A percentile compares a stretch with the other conserved stretches of the same genome.
Conservation (phyloP, 2,888 invertebrate genomes). For the Imbricaverruca yamaguchii region DNA sequence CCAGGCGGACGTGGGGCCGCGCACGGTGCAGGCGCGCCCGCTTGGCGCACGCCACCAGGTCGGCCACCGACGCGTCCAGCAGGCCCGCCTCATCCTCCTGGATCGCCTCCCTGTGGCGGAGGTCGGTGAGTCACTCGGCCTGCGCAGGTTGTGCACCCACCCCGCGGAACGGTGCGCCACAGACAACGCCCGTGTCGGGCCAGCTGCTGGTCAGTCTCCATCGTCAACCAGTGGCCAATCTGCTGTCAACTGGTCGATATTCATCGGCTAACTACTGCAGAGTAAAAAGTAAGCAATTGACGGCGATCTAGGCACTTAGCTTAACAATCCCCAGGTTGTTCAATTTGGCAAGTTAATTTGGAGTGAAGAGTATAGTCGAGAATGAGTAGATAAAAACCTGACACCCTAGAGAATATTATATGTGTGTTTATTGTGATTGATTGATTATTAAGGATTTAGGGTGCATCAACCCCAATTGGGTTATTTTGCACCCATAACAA, state of each 20-base stretch:
- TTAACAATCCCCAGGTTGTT: no score
- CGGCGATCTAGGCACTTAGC: no score
- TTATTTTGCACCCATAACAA: no score
- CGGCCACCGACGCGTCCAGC: conserved; percentile 75
- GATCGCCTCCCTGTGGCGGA: conserved; percentile 71
- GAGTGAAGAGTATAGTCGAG: no score
- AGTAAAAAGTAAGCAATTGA: not conserved
- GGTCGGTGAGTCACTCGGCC: not conserved
- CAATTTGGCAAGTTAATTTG: no score
- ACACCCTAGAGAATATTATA: no score
- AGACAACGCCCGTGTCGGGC: not conserved
- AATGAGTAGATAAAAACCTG: no score
- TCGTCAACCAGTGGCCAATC: not conserved
- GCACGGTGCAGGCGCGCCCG: conserved; percentile 47
- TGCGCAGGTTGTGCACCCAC: no score
- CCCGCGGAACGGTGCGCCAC: no score
- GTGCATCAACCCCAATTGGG: no score
- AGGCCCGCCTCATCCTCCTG: conserved; percentile 93
- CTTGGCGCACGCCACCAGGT: conserved; percentile 77
- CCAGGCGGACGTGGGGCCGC: conserved; percentile 66
- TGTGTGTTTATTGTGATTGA: no score
- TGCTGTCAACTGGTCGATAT: not conserved
- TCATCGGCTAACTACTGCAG: not conserved
- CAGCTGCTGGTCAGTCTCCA: not conserved
- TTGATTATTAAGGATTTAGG: no score